These are phyloP conservation scores for Podarcis lilfordi DNA, from an alignment of 2,797 vertebrate species.

Conservation along the genomic window DNA sequence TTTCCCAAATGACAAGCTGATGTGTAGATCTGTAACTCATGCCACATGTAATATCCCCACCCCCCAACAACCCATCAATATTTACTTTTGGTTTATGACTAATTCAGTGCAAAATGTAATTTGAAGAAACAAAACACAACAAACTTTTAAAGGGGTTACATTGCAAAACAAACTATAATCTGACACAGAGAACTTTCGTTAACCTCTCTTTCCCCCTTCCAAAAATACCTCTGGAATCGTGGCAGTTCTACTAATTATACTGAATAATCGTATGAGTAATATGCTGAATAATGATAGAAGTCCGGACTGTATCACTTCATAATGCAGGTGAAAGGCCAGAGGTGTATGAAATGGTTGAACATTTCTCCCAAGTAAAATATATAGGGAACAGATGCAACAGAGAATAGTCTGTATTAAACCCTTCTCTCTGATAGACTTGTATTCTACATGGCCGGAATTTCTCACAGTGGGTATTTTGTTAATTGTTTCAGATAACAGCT, in stretches of 20 bases:
- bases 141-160: background rate
- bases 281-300: background rate
- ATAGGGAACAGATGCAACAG: background rate
- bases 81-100: conserved; percentile 35
- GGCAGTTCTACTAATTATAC: background rate
- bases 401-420: background rate
- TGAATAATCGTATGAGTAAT: background rate
- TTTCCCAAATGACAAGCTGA: conserved; percentile 26
- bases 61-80: background rate
- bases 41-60: background rate
- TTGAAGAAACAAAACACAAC: background rate
- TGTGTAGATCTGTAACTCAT: conserved; percentile 9
- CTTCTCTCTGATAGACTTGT: background rate
- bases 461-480: background rate
- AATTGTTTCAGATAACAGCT: background rate
- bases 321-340: background rate
- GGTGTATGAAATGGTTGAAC: background rate
- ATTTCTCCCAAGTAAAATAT: background rate
- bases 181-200: background rate
- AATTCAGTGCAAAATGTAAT: conserved; percentile 17
- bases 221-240: background rate
- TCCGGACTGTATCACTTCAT: background rate
- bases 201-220: background rate
- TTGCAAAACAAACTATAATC: conserved; percentile 6
- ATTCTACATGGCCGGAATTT: background rate